phyloP scores from a whole-genome alignment of 2,797 vertebrate genomes.

The Nyctalus aviator region DNA sequence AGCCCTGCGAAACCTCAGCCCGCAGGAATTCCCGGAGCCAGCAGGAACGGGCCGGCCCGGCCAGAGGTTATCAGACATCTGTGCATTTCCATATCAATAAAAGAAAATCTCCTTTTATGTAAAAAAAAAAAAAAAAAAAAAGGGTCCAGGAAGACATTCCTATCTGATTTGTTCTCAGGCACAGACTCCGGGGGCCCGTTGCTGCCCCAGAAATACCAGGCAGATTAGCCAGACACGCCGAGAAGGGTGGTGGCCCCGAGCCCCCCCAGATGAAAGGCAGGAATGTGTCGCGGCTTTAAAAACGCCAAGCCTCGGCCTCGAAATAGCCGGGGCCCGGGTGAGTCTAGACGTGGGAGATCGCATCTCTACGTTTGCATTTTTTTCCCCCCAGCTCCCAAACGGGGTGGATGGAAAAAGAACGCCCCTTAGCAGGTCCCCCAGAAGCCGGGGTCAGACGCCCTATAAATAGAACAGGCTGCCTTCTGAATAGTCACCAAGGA shows the following conservation, averaged over 20 bases:
- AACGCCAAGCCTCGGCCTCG: constrained; percentile 48
- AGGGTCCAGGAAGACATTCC: constrained; percentile 38
- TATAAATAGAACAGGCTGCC: constrained; percentile 16
- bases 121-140: constrained; percentile 17
- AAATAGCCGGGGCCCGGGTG: constrained; percentile 67
- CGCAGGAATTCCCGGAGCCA: constrained; percentile 45
- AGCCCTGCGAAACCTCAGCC: constrained; percentile 14
- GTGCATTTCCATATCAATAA: constrained; percentile 64
- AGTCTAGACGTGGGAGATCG: constrained; percentile 71
- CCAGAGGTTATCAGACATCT: constrained; percentile 57
- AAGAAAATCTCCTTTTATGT: constrained; percentile 59
- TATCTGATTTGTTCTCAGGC: constrained; percentile 58
- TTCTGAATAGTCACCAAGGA: constrained; percentile 46
- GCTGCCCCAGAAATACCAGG: constrained; percentile 74
- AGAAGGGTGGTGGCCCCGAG: constrained; percentile 9
- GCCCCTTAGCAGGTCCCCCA: background rate
- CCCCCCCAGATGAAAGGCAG: constrained; percentile 70
- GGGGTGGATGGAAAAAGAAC: constrained; percentile 24
- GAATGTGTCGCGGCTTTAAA: constrained; percentile 66
- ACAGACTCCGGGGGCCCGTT: constrained; percentile 49
- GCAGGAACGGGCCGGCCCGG: constrained; percentile 19
- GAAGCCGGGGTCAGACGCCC: constrained; percentile 32
- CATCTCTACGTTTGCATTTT: constrained; percentile 41
- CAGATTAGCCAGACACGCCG: constrained; percentile 70
- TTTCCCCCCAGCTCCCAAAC: background rate